Evolutionary conservation across 1,140 invertebrate genomes (phyloP).

Genomic region (Brachionus rubens): DNA sequence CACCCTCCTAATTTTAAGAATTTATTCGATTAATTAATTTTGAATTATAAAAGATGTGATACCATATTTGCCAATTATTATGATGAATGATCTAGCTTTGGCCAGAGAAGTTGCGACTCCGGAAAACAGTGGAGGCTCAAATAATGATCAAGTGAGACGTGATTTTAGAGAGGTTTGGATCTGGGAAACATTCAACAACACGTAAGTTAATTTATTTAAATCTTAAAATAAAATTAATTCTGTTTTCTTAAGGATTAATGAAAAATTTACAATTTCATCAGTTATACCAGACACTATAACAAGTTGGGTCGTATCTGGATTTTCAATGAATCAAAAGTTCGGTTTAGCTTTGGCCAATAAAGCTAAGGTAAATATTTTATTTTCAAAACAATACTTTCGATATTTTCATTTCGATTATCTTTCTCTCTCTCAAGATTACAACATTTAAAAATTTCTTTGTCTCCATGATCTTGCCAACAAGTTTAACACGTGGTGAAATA

Average conservation of each 20-base stretch:
- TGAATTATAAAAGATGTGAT: no score
- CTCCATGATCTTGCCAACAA: slow-evolving; percentile 79
- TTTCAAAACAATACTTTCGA: neutral
- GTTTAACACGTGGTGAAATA: slow-evolving; percentile 82
- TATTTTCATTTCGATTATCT: neutral
- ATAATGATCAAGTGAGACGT: slow-evolving; percentile 3
- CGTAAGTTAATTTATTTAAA: neutral
- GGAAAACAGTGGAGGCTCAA: neutral
- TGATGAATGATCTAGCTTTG: neutral
- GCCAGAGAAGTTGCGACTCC: neutral
- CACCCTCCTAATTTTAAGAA: neutral
- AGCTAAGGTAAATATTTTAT: slow-evolving; percentile 65
- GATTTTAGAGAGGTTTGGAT: slow-evolving; percentile 43
- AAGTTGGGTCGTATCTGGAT: slow-evolving; percentile 85
- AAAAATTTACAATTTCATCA: slow-evolving; percentile 5
- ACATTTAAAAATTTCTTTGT: slow-evolving; percentile 86
- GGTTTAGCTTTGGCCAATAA: slow-evolving; percentile 76
- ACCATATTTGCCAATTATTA: no score
- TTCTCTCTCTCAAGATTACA: slow-evolving; percentile 64
- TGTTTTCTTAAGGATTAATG: neutral
- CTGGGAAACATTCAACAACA: neutral
- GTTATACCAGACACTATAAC: slow-evolving; percentile 82
- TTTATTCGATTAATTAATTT: no score
- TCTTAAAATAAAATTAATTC: neutral
- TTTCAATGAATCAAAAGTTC: slow-evolving; percentile 76